phyloP scores from a whole-genome alignment of 2,888 invertebrate species.

The Suillia variegata region DNA sequence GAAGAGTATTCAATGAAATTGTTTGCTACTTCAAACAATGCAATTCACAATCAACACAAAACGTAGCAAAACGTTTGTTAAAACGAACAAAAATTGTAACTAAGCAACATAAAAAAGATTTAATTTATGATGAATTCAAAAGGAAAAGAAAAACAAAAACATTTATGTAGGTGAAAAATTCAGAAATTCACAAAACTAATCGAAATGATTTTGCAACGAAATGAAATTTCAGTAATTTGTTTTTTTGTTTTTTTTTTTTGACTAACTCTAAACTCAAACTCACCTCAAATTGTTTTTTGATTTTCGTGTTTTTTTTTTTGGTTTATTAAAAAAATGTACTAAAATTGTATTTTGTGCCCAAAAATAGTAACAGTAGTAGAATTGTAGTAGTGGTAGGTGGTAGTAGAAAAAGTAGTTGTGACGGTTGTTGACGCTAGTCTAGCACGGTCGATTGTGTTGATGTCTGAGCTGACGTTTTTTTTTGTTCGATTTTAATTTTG shows the following conservation, averaged over 20 bases:
- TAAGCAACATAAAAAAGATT: too few relatives aligned
- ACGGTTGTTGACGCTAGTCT: conserved; percentile 14
- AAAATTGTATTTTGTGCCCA: conserved; percentile 23
- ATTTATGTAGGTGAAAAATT: background rate
- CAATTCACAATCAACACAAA: conserved; percentile 3
- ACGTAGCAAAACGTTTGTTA: too few relatives aligned
- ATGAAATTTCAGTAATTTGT: background rate
- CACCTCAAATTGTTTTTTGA: conserved; percentile 21
- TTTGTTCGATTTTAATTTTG: conserved; percentile 1
- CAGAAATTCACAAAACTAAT: background rate
- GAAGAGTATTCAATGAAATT: too few relatives aligned
- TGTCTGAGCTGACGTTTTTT: conserved; percentile 8
- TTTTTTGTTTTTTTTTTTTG: too few relatives aligned
- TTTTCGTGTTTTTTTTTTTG: background rate
- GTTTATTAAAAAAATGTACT: conserved; percentile 8
- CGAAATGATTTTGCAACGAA: background rate
- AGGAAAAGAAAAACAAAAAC: background rate
- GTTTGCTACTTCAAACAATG: background rate
- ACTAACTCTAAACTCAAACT: conserved; percentile 9
- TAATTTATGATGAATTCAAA: too few relatives aligned
- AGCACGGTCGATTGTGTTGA: conserved; percentile 9
- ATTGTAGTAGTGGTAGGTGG: conserved; percentile 16
- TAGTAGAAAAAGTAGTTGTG: conserved; percentile 16
- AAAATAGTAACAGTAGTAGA: conserved; percentile 23
- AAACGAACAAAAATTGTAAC: too few relatives aligned